A percentile compares a stretch with the other conserved stretches of the same genome.
Conservation (phyloP, 2,113 vertebrate genomes). For the Machaerirhynchus nigripectus region DNA sequence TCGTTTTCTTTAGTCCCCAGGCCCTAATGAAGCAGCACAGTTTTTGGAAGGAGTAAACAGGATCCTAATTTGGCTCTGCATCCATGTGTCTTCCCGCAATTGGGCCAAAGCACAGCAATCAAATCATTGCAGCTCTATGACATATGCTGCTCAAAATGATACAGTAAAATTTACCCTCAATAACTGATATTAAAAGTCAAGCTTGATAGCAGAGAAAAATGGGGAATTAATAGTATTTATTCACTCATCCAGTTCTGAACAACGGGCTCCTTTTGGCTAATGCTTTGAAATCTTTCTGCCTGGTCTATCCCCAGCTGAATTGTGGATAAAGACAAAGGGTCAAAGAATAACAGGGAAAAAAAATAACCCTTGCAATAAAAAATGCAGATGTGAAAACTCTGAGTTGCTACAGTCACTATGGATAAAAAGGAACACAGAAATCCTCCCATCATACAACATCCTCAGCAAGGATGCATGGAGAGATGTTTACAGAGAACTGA, state of each 20-base stretch:
- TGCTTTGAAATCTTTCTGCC: background rate
- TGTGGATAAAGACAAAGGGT: background rate
- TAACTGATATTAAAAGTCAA: conserved; percentile 4
- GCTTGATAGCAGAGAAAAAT: background rate
- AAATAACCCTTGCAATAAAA: background rate
- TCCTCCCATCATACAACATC: background rate
- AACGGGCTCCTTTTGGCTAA: background rate
- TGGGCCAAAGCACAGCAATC: background rate
- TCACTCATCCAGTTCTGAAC: background rate
- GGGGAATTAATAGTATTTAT: background rate
- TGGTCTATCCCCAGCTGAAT: background rate
- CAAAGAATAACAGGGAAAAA: background rate
- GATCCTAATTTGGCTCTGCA: background rate
- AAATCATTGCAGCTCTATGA: background rate
- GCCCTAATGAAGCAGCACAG: background rate
- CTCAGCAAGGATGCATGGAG: background rate
- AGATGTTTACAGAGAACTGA: background rate
- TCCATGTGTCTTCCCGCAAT: background rate
- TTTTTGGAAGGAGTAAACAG: background rate
- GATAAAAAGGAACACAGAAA: background rate
- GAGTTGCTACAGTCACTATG: background rate
- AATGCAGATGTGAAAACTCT: background rate
- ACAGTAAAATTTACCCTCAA: background rate
- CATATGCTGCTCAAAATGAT: background rate
- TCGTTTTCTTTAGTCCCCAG: background rate